Percentiles rank a stretch among this genome's conserved stretches.
phyloP scores from a whole-genome alignment of 2,888 invertebrate genomes.

The Tetheella fluctuosa region DNA sequence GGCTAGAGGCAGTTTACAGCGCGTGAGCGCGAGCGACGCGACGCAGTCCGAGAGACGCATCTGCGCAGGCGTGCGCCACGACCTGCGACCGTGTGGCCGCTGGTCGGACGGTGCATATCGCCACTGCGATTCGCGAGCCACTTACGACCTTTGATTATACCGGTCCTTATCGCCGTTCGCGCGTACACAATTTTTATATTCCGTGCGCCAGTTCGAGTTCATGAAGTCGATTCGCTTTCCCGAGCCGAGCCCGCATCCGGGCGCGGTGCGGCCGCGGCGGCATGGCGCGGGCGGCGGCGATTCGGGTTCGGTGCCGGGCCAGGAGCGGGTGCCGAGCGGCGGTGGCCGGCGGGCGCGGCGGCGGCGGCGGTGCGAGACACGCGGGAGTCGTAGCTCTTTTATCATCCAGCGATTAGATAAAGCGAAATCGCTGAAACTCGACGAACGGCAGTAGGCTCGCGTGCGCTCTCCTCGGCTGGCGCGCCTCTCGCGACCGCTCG shows the following conservation, averaged over 20 bases:
- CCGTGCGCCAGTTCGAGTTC: conserved; percentile 44
- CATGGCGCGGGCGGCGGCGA: conserved; percentile 17
- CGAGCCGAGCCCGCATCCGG: conserved; percentile 14
- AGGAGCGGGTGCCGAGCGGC: conserved; percentile 14
- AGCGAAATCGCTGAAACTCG: conserved; percentile 57
- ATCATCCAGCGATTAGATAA: conserved; percentile 76
- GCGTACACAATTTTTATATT: conserved; percentile 49
- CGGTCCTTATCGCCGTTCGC: conserved; percentile 45
- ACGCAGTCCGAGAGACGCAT: neutral
- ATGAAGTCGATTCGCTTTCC: conserved; percentile 19
- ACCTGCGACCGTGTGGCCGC: conserved; percentile 1
- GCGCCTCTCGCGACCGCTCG: conserved; percentile 31
- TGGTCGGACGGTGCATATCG: conserved; percentile 10
- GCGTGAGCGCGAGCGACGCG: neutral
- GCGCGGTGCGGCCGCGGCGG: conserved; percentile 21
- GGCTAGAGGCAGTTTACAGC: conserved; percentile 12
- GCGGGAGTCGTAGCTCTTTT: conserved; percentile 52
- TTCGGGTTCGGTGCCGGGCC: conserved; percentile 13
- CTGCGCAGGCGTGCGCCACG: conserved; percentile 12
- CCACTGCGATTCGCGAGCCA: neutral
- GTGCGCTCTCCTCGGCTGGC: conserved; percentile 49
- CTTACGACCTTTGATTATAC: neutral
- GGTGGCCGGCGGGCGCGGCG: conserved; percentile 18
- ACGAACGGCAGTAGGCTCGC: conserved; percentile 57
- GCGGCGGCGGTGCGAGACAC: conserved; percentile 37